A percentile compares a stretch with the other conserved stretches of the same genome.
phyloP scores from a whole-genome alignment of 2,888 invertebrate species.

The Ligdia adustata region DNA sequence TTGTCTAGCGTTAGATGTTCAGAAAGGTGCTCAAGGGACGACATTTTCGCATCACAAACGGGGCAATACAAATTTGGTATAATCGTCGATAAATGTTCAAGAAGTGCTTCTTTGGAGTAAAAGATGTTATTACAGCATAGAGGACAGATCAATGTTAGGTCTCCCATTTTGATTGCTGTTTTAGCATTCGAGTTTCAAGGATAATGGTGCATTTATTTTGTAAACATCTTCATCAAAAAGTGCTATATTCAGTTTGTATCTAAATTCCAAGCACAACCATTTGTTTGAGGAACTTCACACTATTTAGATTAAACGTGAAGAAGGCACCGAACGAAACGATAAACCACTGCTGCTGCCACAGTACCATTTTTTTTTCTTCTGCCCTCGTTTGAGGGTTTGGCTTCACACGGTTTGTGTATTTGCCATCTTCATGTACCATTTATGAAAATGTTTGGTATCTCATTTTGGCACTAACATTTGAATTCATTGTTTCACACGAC shows the following conservation, averaged over 20 bases:
- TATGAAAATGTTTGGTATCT: too few relatives aligned
- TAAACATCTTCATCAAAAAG: constrained; percentile 53
- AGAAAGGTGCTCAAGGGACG: constrained; percentile 80
- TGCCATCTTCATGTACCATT: constrained; percentile 3
- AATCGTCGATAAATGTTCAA: constrained; percentile 78
- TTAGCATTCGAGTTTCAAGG: constrained; percentile 17
- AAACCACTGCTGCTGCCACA: constrained; percentile 36
- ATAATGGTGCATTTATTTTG: constrained; percentile 44
- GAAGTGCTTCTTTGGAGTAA: constrained; percentile 79
- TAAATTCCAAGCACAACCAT: constrained; percentile 66
- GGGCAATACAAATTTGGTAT: constrained; percentile 83
- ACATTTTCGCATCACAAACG: constrained; percentile 80
- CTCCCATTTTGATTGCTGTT: constrained; percentile 73
- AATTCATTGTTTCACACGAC: too few relatives aligned
- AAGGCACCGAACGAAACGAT: constrained; percentile 58
- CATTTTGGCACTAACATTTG: constrained; percentile 3
- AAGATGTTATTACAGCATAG: constrained; percentile 87
- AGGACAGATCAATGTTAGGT: constrained; percentile 80
- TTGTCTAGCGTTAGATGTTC: constrained; percentile 80
- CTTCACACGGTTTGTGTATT: too few relatives aligned
- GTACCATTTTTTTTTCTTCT: too few relatives aligned
- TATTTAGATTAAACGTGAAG: constrained; percentile 60
- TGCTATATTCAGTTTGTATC: constrained; percentile 68
- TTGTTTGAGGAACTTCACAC: constrained; percentile 79
- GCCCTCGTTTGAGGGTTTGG: too few relatives aligned